Evolutionary conservation across 2,888 invertebrate species (phyloP), one percentile per base, ranked within the genome.

Genomic region (Acanthosepion lycidas): DNA sequence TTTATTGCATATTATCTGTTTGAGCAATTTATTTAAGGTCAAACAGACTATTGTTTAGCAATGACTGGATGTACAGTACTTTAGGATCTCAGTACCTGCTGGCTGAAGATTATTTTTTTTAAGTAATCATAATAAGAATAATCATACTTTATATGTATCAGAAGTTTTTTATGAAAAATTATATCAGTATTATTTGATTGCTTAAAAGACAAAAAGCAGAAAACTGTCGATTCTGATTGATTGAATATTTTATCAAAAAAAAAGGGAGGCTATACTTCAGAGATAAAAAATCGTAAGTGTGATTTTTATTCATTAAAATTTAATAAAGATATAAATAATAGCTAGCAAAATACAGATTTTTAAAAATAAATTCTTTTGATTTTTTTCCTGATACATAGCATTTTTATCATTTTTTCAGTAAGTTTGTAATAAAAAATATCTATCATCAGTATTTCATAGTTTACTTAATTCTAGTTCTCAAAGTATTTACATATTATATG

Each of bases 1-100:
- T 33, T 78, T 78, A n/a, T 78, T 78, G 78, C 15, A 78, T n/a
- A 78, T 78, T n/a, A 78, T 78, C 78, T 78, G n/a, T 78, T 78
- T 78, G 78, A 78, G 78, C 33, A 78, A 78, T 78, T 78, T 33
- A 78, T 78, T n/a, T 78, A 78, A 78, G 78, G 78, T 78, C 78
- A 78, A n/a, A n/a, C n/a, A n/a, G n/a, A 78, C 78, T 78, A 78
- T 78, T 78, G 78, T 78, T 78, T n/a, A 0, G 33, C 12, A 78
- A 15, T 78, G 78, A 78, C 78, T 78, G 78, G 78, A 15, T 78
- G 12, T 78, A 78, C n/a, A n/a, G 78, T n/a, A n/a, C 12, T 78
- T 78, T 78, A n/a, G 18, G 78, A 78, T n/a, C n/a, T 78, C n/a
- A n/a, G 12, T 78, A n/a, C 78, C 33, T 78, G 64, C 20, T 64